phyloP scores from a whole-genome alignment of 2,888 invertebrate genomes.

The Pterostichus niger region DNA sequence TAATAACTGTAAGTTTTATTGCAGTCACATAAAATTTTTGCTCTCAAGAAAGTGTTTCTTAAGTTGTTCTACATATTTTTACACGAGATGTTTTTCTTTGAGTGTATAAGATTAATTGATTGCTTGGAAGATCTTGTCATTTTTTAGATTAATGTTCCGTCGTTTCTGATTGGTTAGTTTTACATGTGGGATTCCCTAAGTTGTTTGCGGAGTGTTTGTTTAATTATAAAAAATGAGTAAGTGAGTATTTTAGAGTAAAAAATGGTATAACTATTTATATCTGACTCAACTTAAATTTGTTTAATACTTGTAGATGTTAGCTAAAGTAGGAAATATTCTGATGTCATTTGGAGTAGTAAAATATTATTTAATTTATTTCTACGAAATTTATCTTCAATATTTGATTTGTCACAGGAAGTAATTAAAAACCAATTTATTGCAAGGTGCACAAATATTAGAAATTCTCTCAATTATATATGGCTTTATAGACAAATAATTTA shows the following conservation, averaged over 20 bases:
- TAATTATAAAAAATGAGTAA: constrained; percentile 44
- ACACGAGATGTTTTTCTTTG: constrained; percentile 18
- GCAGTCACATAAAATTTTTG: constrained; percentile 13
- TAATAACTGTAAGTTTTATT: constrained; percentile 30
- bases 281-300: constrained; percentile 4
- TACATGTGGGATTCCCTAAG: constrained; percentile 28
- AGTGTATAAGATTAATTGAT: constrained; percentile 14
- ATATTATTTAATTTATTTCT: no score
- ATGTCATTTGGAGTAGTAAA: constrained; percentile 21
- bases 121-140: not conserved
- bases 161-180: not conserved
- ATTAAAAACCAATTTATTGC: not conserved
- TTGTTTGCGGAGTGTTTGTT: not conserved
- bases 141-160: no score
- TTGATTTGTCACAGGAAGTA: not conserved
- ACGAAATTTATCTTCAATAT: not conserved
- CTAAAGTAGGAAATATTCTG: constrained; percentile 5
- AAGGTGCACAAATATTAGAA: no score
- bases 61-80: constrained; percentile 38
- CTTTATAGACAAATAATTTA: no score
- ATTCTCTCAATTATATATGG: no score
- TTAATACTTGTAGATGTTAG: not conserved
- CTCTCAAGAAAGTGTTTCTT: constrained; percentile 4
- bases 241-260: constrained; percentile 37
- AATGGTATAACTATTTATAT: constrained; percentile 1